Percentiles rank a stretch among this genome's conserved stretches.
Conservation (phyloP, 1,140 invertebrate genomes). For the Macrobrachium rosenbergii region DNA sequence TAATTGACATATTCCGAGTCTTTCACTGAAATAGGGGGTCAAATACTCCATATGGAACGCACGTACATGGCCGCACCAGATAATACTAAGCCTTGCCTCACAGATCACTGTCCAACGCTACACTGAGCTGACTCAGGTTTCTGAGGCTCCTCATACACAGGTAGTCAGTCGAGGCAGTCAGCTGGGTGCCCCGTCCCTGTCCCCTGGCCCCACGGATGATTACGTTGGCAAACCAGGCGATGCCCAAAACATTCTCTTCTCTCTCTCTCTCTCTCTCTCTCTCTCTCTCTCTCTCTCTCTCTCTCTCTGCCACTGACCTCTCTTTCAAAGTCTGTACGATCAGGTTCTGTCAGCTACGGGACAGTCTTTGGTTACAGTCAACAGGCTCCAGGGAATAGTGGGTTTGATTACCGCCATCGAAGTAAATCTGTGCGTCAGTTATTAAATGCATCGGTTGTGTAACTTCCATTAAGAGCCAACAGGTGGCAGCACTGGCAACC, state of each 20-base stretch:
- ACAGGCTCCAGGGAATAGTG: too few relatives aligned
- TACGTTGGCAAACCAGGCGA: slow-evolving; percentile 31
- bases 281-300: slow-evolving; percentile 20
- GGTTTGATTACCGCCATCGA: too few relatives aligned
- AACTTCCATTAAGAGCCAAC: too few relatives aligned
- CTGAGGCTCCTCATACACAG: background rate
- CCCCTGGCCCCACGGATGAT: slow-evolving; percentile 40
- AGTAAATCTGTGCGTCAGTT: too few relatives aligned
- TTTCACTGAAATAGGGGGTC: slow-evolving; percentile 3
- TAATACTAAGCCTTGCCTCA: slow-evolving; percentile 9
- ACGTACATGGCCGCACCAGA: slow-evolving; percentile 31
- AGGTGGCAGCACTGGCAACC: too few relatives aligned
- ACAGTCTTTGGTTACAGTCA: too few relatives aligned
- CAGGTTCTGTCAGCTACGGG: too few relatives aligned
- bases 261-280: slow-evolving; percentile 18
- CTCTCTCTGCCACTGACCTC: background rate
- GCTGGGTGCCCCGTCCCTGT: background rate
- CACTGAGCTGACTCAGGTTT: slow-evolving; percentile 45
- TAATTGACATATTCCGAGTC: slow-evolving; percentile 57
- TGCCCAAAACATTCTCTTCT: background rate
- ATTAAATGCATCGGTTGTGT: too few relatives aligned
- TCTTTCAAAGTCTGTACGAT: background rate
- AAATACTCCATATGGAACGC: slow-evolving; percentile 48
- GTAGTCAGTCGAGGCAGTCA: background rate
- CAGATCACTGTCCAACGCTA: slow-evolving; percentile 42